Base-by-base conservation (phyloP, 2,113 vertebrate genomes). In the Plestiodon gilberti region DNA sequence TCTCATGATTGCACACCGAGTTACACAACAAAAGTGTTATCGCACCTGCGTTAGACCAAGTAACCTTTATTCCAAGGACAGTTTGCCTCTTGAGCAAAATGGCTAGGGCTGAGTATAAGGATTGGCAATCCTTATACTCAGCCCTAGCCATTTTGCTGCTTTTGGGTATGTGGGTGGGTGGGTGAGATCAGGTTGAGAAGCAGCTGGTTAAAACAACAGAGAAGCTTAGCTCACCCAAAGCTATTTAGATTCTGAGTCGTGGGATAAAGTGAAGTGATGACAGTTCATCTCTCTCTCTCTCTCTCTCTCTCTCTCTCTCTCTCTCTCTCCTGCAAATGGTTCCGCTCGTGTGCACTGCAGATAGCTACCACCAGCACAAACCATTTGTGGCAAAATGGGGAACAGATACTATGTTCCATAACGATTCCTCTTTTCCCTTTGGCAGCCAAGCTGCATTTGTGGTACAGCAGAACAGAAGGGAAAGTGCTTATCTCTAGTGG, bases 251-350 rank as follows among this genome's bases (percentile, higher is more conserved):
- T 40, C 40, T 40, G 59, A 84, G 48, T 43, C 5, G 55, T n/a
- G 65, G 55, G 75, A 52, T 83, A 83, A 78, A 88, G 75, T 28
- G 33, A 62, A 52, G n/a, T n/a, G 73, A 38, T 84, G 55, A 43
- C 25, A 20, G 25, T 67, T 75, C 35, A 2, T 28, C 67, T 59
- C 81, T n/a, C 64, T 40, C 30, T 77, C 28, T 18, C 6, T 40
- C 30, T 77, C 28, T 18, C 6, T 40, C 30, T 77, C 28, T 18
- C 6, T 28, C 67, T 59, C 81, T n/a, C 64, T 28, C 67, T 59
- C 81, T n/a, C 64, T 40, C 30, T 77, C 28, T 18, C 6, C 52
- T 67, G 30, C 48, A 59, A 69, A 57, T 35, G 2, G 38, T 33
- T 65, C 48, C 52, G 13, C 64, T 25, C 4, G 28, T 57, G 38